A percentile compares a stretch with the other conserved stretches of the same genome.
phyloP scores from a whole-genome alignment of 2,113 vertebrate species.

The Trogon surrucura region DNA sequence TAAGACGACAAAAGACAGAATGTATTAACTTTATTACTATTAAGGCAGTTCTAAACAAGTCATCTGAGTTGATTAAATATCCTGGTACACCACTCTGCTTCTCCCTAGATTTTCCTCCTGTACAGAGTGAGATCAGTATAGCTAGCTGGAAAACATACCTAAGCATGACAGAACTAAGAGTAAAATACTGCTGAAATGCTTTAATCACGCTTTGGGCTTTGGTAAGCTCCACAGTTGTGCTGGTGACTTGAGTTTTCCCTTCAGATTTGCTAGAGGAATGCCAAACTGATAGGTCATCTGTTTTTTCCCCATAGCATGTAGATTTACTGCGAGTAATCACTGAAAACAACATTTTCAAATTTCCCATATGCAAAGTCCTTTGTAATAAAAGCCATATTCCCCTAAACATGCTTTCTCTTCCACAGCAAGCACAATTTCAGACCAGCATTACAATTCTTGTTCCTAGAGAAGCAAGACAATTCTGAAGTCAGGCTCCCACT shows the following conservation, averaged over 20 bases:
- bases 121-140: background rate
- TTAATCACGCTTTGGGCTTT: background rate
- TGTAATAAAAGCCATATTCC: constrained; percentile 14
- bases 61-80: background rate
- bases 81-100: background rate
- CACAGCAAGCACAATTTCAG: constrained; percentile 1
- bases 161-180: background rate
- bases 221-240: background rate
- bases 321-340: constrained; percentile 11
- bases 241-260: background rate
- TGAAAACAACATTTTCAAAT: background rate
- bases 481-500: background rate
- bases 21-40: background rate
- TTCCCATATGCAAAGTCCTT: constrained; percentile 9
- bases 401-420: background rate
- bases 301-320: background rate
- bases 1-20: background rate
- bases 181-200: background rate
- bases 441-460: background rate
- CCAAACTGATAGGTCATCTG: background rate
- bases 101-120: background rate
- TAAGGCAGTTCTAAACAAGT: background rate
- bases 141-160: background rate
- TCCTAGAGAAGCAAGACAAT: background rate
- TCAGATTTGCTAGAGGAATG: constrained; percentile 2